Conservation (phyloP, 1,140 invertebrate species). For the Euwallacea similis region DNA sequence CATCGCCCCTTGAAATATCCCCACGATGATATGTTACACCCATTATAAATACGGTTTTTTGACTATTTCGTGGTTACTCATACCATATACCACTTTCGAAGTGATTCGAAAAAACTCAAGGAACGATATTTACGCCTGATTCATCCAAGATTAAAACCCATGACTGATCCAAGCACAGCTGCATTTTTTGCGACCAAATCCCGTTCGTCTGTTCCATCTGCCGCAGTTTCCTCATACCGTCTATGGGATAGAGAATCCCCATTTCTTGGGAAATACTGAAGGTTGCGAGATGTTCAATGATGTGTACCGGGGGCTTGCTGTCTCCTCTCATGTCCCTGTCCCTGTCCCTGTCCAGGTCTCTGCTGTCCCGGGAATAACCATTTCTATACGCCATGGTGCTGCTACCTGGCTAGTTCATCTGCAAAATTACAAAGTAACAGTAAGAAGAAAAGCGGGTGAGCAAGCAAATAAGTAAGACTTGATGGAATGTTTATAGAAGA, state of each 20-base stretch:
- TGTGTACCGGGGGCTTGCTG: slow-evolving; percentile 74
- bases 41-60: background rate
- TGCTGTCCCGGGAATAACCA: slow-evolving; percentile 37
- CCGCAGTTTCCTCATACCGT: slow-evolving; percentile 93
- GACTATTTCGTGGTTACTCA: background rate
- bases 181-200: slow-evolving; percentile 99
- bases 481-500: too few relatives aligned
- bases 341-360: slow-evolving; percentile 33
- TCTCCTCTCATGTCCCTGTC: slow-evolving; percentile 49
- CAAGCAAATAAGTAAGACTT: too few relatives aligned
- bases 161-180: slow-evolving; percentile 82
- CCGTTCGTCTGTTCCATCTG: slow-evolving; percentile 97
- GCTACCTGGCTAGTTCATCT: background rate
- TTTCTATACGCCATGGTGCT: slow-evolving; percentile 40
- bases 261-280: slow-evolving; percentile 91
- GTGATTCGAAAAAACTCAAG: too few relatives aligned
- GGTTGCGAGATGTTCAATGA: slow-evolving; percentile 96
- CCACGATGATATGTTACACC: background rate
- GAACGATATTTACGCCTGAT: slow-evolving; percentile 73
- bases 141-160: slow-evolving; percentile 96
- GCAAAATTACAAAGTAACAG: background rate
- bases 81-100: background rate
- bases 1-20: too few relatives aligned
- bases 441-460: too few relatives aligned
- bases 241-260: slow-evolving; percentile 83